Base-by-base conservation (phyloP, 2,797 vertebrate genomes). In the Galaxias olidus region DNA sequence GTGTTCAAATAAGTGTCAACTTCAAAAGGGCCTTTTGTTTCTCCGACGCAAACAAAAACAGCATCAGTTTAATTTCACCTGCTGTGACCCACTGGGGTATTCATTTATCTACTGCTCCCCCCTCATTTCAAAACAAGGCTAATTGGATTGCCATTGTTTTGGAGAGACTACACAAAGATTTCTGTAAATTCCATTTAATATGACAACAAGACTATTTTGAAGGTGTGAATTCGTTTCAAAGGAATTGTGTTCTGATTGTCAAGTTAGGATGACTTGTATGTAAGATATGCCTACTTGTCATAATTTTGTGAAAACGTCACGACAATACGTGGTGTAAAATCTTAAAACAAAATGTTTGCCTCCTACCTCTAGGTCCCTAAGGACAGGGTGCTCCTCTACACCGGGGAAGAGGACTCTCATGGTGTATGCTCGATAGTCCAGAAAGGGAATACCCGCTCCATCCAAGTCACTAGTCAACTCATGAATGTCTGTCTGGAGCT, bases 361-460 rank as follows among this genome's bases (percentile, higher is more conserved):
- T 30, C 53, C 71, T 85, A 99, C 98, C 96, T 99, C 98, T n/a
- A 99, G 86, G 77, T 98, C 96, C 78, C 94, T 92, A 48, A 99
- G 91, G 4, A 99, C 98, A n/a, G 98, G 98, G 66, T 99, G 98
- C 57, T 99, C 96, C 81, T 99, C 98, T 7, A 98, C 98, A 17
- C 98, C 98, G 13, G 98, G 98, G 78, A 99, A 99, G 15, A 99
- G 93, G 53, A 99, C 98, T 56, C 98, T 90, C 98, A 99, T 98
- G 1, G 97, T 98, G 68, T 99, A 99, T 9, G 94, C 95, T 76
- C 97, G 91, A 71, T 99, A 99, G 79, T 98, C 98, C 0, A 99
- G 88, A 87, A 99, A 99, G 4, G 98, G 98, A 74, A 99, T 99
- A 9, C 98, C 97, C 0, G 95, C 96, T 68, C 96, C 98, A 0